Conservation (phyloP, 1,140 invertebrate genomes). For the Brevipalpus yothersi region DNA sequence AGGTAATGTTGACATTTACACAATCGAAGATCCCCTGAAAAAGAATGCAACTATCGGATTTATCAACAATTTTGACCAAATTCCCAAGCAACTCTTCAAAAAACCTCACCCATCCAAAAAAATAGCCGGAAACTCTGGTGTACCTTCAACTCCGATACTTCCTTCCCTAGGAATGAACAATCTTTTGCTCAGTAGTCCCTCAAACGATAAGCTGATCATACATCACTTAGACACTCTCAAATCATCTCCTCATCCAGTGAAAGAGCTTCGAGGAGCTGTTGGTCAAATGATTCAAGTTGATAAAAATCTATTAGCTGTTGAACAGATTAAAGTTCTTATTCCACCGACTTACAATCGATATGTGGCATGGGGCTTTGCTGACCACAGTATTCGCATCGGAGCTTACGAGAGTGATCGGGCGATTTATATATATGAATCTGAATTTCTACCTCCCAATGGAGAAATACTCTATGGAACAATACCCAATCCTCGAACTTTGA, state of each 20-base stretch:
- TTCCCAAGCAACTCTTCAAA: constrained; percentile 92
- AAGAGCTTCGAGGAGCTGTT: constrained; percentile 83
- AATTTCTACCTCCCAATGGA: constrained; percentile 38
- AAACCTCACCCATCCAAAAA: constrained; percentile 92
- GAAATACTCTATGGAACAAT: constrained; percentile 84
- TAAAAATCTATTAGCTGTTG: constrained; percentile 65
- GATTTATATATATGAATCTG: constrained; percentile 63
- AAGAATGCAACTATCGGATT: constrained; percentile 98
- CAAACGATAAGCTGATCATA: constrained; percentile 59
- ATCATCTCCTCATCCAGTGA: constrained; percentile 69
- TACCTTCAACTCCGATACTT: constrained; percentile 43
- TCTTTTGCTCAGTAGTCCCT: constrained; percentile 8
- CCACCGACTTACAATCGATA: constrained; percentile 71
- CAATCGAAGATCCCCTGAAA: constrained; percentile 92
- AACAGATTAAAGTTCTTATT: constrained; percentile 92
- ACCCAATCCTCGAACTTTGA: constrained; percentile 65
- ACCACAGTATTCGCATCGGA: constrained; percentile 79
- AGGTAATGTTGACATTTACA: constrained; percentile 97
- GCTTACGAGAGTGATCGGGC: constrained; percentile 75
- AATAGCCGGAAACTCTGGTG: constrained; percentile 26
- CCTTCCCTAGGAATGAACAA: constrained; percentile 21
- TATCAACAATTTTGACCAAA: constrained; percentile 99
- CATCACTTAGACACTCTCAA: constrained; percentile 86
- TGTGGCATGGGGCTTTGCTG: constrained; percentile 93
- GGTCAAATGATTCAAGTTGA: constrained; percentile 85